phyloP scores from a whole-genome alignment of 2,888 invertebrate genomes.

The Sicus ferrugineus region DNA sequence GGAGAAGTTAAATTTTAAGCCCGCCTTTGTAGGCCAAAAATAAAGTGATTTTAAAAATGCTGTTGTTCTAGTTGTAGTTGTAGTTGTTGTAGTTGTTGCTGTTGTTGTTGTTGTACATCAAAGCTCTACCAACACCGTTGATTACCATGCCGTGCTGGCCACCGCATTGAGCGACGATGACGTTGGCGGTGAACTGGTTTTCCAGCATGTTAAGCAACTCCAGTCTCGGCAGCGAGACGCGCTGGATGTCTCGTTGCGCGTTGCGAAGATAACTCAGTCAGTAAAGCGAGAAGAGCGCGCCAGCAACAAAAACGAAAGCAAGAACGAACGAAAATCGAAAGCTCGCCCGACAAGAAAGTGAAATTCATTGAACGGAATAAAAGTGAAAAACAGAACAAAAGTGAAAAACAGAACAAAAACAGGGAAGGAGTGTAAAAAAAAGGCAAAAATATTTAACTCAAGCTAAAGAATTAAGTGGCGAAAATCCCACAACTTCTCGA shows the following conservation, averaged over 20 bases:
- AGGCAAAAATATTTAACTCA: neutral
- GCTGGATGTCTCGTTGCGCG: no score
- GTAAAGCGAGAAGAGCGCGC: slow-evolving; percentile 32
- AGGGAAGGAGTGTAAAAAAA: neutral
- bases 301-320: slow-evolving; percentile 14
- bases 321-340: slow-evolving; percentile 7
- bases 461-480: neutral
- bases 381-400: slow-evolving; percentile 30
- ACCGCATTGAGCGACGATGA: neutral
- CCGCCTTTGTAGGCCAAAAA: no score
- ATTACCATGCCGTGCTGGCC: neutral
- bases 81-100: slow-evolving; percentile 2
- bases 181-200: slow-evolving; percentile 32
- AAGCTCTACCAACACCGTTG: no score
- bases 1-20: no score
- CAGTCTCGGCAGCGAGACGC: slow-evolving; percentile 22
- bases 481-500: neutral
- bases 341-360: slow-evolving; percentile 35
- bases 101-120: neutral
- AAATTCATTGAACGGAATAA: slow-evolving; percentile 34
- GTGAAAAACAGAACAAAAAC: slow-evolving; percentile 18
- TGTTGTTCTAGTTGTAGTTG: no score
- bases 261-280: slow-evolving; percentile 26
- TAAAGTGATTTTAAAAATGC: no score
- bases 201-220: slow-evolving; percentile 37